Conservation (phyloP, 2,797 vertebrate genomes). For the Setipinna tenuifilis region DNA sequence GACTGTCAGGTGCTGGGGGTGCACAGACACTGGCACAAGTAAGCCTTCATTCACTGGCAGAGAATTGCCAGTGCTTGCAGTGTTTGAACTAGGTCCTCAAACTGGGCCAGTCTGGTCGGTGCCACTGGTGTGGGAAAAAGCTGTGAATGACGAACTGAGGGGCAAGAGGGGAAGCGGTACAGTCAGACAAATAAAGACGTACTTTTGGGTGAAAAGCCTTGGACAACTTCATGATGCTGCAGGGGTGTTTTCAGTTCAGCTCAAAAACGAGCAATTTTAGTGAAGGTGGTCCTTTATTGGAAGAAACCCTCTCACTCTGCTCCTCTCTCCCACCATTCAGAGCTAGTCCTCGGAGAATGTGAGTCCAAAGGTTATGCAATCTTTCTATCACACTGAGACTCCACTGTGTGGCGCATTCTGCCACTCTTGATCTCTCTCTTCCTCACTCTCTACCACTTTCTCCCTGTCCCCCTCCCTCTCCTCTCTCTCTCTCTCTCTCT, state of each 20-base stretch:
- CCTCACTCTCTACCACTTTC: not conserved
- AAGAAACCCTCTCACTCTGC: constrained; percentile 27
- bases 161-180: constrained; percentile 60
- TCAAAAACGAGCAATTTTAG: constrained; percentile 40
- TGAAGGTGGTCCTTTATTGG: constrained; percentile 48
- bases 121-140: constrained; percentile 71
- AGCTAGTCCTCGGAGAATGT: constrained; percentile 64
- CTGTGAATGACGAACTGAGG: constrained; percentile 67
- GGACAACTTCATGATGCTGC: not conserved
- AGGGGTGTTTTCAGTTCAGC: constrained; percentile 25
- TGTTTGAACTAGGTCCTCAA: constrained; percentile 61
- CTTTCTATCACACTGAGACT: constrained; percentile 65
- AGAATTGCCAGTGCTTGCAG: not conserved
- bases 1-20: not conserved
- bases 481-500: constrained; percentile 1
- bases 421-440: not conserved
- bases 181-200: constrained; percentile 59
- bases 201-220: constrained; percentile 36
- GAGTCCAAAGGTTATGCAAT: constrained; percentile 78
- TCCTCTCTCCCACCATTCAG: constrained; percentile 46
- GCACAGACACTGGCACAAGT: not conserved
- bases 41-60: not conserved
- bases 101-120: constrained; percentile 52
- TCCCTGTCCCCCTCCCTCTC: not conserved
- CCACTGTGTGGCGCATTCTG: constrained; percentile 57